Base-by-base conservation (phyloP, 2,888 invertebrate genomes). In the Apamea sordens region DNA sequence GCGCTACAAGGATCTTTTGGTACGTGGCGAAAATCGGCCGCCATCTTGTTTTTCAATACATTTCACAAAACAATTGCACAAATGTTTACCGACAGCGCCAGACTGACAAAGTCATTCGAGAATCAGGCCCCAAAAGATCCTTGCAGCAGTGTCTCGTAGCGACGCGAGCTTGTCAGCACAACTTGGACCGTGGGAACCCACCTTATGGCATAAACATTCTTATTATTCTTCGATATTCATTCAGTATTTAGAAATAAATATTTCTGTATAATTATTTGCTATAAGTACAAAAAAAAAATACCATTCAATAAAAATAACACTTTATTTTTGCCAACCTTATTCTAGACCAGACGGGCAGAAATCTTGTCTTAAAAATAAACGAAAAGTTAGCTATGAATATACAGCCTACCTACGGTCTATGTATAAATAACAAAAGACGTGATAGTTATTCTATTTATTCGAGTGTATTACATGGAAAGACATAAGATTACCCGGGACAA, bases 201-300 rank as follows among this genome's bases (percentile, higher is more conserved):
- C 68, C 77, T 47, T 53, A 61, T 21, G 83, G 7, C 28, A 5
- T 63, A 28, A 68, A 41, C 7, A 53, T 63, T 28, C 21, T 21
- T 64, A 59, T 82, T 47, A 82, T 76, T 53, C 18, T 63, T 56
- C 53, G 24, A 47, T 53, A 56, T 81, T 74, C 32, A 36, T 68
- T 76, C 7, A 44, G 7, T 68, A 18, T 53, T 56, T 56, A 47
- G 3, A 64, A 64, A 28, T 72, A 73, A 32, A 32, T 53, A 56
- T 56, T 69, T 72, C 7, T 64, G 24, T 44, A 15, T n/a, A 44
- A 50, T 28, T 44, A 24, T 56, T 56, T 53, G 44, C 1, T 70
- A 56, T 32, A n/a, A n/a, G n/a, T n/a, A 47, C 13, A 53, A 64
- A 53, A 64, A 36, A 36, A 56, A 79, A 32, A 8, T 4, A 63